Evolutionary conservation across 2,888 invertebrate species (phyloP).

Genomic region (Sphaerophoria taeniata): DNA sequence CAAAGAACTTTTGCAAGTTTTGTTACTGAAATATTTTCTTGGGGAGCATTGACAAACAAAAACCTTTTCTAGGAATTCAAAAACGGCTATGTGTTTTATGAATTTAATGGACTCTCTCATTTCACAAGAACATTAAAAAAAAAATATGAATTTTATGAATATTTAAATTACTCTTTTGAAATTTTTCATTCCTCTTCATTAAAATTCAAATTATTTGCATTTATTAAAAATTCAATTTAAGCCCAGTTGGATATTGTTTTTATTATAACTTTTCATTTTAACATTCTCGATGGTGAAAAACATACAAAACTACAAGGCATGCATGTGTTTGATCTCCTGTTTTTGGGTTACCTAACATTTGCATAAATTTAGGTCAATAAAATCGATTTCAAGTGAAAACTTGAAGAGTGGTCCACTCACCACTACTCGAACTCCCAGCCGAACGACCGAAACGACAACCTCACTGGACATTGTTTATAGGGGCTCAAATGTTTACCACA

Average conservation of each 20-base stretch:
- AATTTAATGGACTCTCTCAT: background rate
- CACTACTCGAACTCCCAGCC: background rate
- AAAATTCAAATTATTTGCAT: slow-evolving; percentile 21
- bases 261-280: slow-evolving; percentile 21
- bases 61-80: no score
- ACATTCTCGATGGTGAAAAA: background rate
- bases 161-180: slow-evolving; percentile 2
- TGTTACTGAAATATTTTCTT: no score
- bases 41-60: no score
- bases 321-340: slow-evolving; percentile 19
- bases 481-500: slow-evolving; percentile 69
- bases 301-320: background rate
- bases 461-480: slow-evolving; percentile 52
- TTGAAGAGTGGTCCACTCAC: slow-evolving; percentile 21
- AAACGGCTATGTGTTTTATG: background rate
- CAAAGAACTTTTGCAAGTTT: no score
- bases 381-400: slow-evolving; percentile 56
- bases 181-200: background rate
- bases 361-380: slow-evolving; percentile 64
- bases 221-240: background rate
- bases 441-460: slow-evolving; percentile 10
- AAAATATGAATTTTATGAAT: slow-evolving; percentile 6
- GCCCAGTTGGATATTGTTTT: slow-evolving; percentile 10
- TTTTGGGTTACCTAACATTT: slow-evolving; percentile 19
- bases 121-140: background rate